Percentiles rank a stretch among this genome's conserved stretches.
Conservation (phyloP, 2,888 invertebrate species). For the Pammene aurita region DNA sequence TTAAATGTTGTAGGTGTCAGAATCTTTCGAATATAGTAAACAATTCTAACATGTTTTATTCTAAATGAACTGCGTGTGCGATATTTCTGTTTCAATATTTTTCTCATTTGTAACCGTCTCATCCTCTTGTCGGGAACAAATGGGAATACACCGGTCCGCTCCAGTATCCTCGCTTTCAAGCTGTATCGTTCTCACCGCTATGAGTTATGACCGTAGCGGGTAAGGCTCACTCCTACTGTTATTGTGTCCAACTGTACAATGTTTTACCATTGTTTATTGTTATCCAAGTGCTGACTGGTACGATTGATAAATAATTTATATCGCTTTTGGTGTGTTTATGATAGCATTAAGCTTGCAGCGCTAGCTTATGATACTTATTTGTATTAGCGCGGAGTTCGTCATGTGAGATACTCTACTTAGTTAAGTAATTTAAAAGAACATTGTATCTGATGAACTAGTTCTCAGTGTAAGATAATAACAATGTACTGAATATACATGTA, state of each 20-base stretch:
- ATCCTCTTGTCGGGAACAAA: neutral
- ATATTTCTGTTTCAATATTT: neutral
- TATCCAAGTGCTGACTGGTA: slow-evolving; percentile 51
- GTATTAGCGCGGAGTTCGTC: slow-evolving; percentile 8
- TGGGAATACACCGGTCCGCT: slow-evolving; percentile 23
- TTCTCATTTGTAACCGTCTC: neutral
- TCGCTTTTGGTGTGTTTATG: slow-evolving; percentile 42
- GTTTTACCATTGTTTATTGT: slow-evolving; percentile 61
- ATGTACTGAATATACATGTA: too few species aligned
- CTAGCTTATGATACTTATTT: slow-evolving; percentile 16
- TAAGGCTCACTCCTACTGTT: slow-evolving; percentile 57
- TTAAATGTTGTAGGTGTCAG: too few species aligned
- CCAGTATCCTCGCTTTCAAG: slow-evolving; percentile 34
- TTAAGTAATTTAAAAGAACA: neutral
- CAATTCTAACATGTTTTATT: too few species aligned
- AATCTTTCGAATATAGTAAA: too few species aligned
- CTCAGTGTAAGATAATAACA: neutral
- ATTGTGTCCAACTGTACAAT: slow-evolving; percentile 59
- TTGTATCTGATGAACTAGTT: neutral
- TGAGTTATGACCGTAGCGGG: slow-evolving; percentile 56
- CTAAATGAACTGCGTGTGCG: too few species aligned
- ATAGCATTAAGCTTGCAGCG: slow-evolving; percentile 23
- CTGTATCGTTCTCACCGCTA: slow-evolving; percentile 35
- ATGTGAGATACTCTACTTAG: slow-evolving; percentile 25
- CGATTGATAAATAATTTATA: slow-evolving; percentile 44